A percentile compares a stretch with the other conserved stretches of the same genome.
These are phyloP conservation scores for Notarius lentiginosus DNA, from an alignment of 2,113 vertebrate species.

Conservation along the genomic window DNA sequence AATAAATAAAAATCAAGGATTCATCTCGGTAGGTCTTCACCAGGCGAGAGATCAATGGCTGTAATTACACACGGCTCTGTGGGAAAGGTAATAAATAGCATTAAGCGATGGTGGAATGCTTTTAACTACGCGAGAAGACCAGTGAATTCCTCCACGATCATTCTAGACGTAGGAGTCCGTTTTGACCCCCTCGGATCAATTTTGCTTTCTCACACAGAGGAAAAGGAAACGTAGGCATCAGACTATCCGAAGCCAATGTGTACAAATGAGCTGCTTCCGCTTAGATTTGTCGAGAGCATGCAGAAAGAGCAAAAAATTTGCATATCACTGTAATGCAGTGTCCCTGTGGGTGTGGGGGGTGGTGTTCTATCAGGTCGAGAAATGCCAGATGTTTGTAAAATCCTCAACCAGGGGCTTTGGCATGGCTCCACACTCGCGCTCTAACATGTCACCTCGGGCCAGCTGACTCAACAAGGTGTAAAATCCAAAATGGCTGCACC, in stretches of 20 bases:
- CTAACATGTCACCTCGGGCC: constrained; percentile 61
- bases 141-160: neutral
- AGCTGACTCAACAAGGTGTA: constrained; percentile 63
- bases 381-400: constrained; percentile 52
- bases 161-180: constrained; percentile 59
- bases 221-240: neutral
- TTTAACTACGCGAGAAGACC: constrained; percentile 44
- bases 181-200: constrained; percentile 23
- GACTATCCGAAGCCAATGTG: neutral
- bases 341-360: neutral
- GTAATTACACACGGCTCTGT: constrained; percentile 68
- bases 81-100: constrained; percentile 71
- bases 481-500: constrained; percentile 58
- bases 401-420: constrained; percentile 47
- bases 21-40: constrained; percentile 72
- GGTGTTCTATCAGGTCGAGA: constrained; percentile 47
- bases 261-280: neutral
- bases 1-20: constrained; percentile 55
- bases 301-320: constrained; percentile 27
- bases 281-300: neutral
- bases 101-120: constrained; percentile 69
- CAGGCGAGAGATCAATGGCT: constrained; percentile 68
- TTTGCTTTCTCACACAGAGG: neutral
- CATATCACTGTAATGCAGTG: constrained; percentile 45
- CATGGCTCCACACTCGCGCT: constrained; percentile 33